Evolutionary conservation across 2,797 vertebrate species (phyloP), one percentile per base, ranked within the genome.

Genomic region (Pithecia hirsuta): DNA sequence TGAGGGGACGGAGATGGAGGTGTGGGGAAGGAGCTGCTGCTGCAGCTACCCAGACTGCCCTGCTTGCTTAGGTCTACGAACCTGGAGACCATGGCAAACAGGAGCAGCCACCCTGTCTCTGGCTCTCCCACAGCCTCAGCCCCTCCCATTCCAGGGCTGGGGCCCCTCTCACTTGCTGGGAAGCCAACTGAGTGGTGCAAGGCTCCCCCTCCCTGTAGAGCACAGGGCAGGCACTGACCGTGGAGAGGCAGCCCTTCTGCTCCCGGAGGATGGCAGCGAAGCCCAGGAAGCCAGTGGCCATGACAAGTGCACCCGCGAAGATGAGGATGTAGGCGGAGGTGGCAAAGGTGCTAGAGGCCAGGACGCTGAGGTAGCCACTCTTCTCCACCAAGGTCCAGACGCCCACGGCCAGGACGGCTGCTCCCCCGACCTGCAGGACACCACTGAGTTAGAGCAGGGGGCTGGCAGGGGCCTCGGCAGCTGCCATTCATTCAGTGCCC

Each of bases 301-400:
- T 99, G 96, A 99, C 99, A 76, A 99, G 98, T 7, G 98, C 74
- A 1, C 99, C 99, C 0, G 99, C 99, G 88, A 99, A 98, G 96
- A 99, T 99, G 82, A 99, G 99, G 98, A 99, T 99, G 97, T 99
- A 99, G 10, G 99, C 99, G 0, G 99, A 99, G 44, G 99, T 98
- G 0, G 99, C 98, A 12, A 99, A 99, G 14, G 99, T 99, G 97
- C 99, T 99, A 95, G 99, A 99, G 2, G 99, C 99, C 98, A 99
- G 98, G 93, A 99, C 97, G 89, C 99, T 98, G 95, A 99, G 98
- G 98, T 99, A 99, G 97, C 99, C 98, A 2, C 99, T 99, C 98
- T 99, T 99, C 97, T 99, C 99, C 93, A 99, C 96, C 96, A 99
- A 98, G 0, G 99, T 99, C 99, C 99, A 99, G 81, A 99, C 81